Base-by-base conservation (phyloP, 1,140 invertebrate species). In the Elymnias hypermnestra region DNA sequence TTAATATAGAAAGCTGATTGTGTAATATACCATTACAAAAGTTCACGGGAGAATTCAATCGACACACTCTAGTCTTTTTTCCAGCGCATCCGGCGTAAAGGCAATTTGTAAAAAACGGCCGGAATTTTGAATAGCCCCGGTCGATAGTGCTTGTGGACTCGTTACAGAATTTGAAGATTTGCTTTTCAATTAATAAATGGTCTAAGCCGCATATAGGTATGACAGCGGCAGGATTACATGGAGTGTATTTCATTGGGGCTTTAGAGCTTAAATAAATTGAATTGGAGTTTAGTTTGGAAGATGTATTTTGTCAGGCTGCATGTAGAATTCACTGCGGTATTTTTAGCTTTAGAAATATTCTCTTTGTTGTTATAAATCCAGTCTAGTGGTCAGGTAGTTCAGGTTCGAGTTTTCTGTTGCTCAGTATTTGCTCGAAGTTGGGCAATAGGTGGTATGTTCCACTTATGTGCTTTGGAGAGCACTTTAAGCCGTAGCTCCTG, bases 101-200 rank as follows among this genome's bases (percentile, higher is more conserved):
- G 17, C 57, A 55, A 52, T 52, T 55, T 59, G 47, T 46, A 46
- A 53, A 53, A 57, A 53, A 45, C 23, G 33, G 33, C 19, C 25
- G 6, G 25, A 53, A 49, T 49, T 49, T 43, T 49, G 41, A 49
- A 49, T 49, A 49, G 52, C 5, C 22, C 14, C 12, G 14, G 19
- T 44, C 22, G 45, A 55, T 55, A 49, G 46, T 42, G 51, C 47
- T 49, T 40, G 17, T 15, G 22, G 26, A 17, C 37, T 26, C 21
- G 35, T n/a, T 21, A 12, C 13, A 10, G 10, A 29, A 35, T 38
- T 46, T 31, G 23, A 37, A 36, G 23, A 25, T 31, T 46, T 38
- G 36, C 25, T 38, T 46, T 46, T 46, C 18, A 46, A 38, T 38
- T 28, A 22, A 46, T 37, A 19, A 10, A 45, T 9, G 14, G 14